phyloP scores from a whole-genome alignment of 1,140 invertebrate genomes.

The Hycleus cichorii region DNA sequence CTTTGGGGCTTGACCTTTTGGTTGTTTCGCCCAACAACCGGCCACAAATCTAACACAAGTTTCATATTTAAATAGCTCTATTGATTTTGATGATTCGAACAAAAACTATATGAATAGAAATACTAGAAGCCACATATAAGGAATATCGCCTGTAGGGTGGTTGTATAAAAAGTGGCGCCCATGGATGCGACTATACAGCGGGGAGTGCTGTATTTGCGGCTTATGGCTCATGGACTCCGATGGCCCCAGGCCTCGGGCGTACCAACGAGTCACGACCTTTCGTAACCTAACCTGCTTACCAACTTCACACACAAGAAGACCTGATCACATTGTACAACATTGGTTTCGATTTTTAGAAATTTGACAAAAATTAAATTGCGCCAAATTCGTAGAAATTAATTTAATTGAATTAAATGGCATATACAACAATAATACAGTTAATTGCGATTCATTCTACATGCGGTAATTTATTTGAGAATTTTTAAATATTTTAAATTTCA shows the following conservation, averaged over 20 bases:
- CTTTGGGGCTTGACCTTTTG: conserved; percentile 11
- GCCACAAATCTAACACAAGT: conserved; percentile 2
- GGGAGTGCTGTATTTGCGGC: conserved; percentile 11
- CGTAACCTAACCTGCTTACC: conserved; percentile 40
- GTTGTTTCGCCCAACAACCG: conserved; percentile 7
- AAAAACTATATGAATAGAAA: too few relatives aligned
- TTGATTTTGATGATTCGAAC: too few relatives aligned
- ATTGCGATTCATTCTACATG: too few relatives aligned
- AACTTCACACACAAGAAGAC: conserved; percentile 37
- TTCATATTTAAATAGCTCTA: too few relatives aligned
- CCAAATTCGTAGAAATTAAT: too few relatives aligned
- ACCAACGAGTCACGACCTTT: conserved; percentile 40
- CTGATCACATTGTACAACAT: conserved; percentile 28
- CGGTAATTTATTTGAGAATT: too few relatives aligned
- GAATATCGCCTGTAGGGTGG: too few relatives aligned
- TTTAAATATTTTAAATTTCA: too few relatives aligned
- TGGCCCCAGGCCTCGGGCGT: conserved; percentile 30
- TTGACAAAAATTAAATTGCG: too few relatives aligned
- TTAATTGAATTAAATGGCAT: too few relatives aligned
- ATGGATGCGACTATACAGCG: conserved; percentile 11
- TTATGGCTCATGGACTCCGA: conserved; percentile 13
- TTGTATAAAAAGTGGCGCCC: conserved; percentile 11
- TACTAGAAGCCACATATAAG: too few relatives aligned
- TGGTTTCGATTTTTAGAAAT: background rate
- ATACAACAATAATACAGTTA: too few relatives aligned